Evolutionary conservation across 2,113 vertebrate genomes (phyloP).

Genomic region (Nyctereutes procyonoides): DNA sequence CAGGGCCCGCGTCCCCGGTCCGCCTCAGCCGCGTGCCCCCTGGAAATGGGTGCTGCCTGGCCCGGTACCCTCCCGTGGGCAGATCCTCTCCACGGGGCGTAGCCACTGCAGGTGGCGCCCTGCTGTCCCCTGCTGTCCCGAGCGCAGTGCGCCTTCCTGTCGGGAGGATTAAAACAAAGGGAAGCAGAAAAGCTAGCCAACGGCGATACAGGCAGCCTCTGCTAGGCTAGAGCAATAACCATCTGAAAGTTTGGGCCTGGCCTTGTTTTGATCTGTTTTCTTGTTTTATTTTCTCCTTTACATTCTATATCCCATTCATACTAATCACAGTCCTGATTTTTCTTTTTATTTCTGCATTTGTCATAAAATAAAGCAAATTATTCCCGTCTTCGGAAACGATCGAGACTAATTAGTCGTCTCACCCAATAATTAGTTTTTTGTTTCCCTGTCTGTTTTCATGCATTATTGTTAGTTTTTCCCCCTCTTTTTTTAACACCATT

Average conservation of each 20-base stretch:
- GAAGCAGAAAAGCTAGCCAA: constrained; percentile 77
- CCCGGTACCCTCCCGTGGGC: constrained; percentile 58
- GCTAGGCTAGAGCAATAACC: constrained; percentile 80
- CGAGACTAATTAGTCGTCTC: constrained; percentile 93
- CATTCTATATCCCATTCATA: constrained; percentile 89
- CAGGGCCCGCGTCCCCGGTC: neutral
- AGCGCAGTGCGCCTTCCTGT: constrained; percentile 63
- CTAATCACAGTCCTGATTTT: constrained; percentile 91
- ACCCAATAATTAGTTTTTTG: constrained; percentile 94
- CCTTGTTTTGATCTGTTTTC: constrained; percentile 89
- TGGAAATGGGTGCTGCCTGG: constrained; percentile 62
- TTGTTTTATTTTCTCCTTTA: constrained; percentile 89
- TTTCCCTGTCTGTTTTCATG: constrained; percentile 92
- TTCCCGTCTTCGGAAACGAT: constrained; percentile 91
- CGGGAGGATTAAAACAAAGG: constrained; percentile 24
- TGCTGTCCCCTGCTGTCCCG: constrained; percentile 66
- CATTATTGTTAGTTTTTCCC: constrained; percentile 92
- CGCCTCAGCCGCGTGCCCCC: constrained; percentile 48
- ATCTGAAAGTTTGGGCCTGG: constrained; percentile 86
- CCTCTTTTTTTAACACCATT: constrained; percentile 89
- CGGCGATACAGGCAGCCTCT: constrained; percentile 74
- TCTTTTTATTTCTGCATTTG: constrained; percentile 93
- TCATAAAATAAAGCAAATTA: constrained; percentile 94
- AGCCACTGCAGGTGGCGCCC: constrained; percentile 80
- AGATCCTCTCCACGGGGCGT: constrained; percentile 77